Conservation (phyloP, 1,140 invertebrate genomes). For the Drosophila virilis region DNA sequence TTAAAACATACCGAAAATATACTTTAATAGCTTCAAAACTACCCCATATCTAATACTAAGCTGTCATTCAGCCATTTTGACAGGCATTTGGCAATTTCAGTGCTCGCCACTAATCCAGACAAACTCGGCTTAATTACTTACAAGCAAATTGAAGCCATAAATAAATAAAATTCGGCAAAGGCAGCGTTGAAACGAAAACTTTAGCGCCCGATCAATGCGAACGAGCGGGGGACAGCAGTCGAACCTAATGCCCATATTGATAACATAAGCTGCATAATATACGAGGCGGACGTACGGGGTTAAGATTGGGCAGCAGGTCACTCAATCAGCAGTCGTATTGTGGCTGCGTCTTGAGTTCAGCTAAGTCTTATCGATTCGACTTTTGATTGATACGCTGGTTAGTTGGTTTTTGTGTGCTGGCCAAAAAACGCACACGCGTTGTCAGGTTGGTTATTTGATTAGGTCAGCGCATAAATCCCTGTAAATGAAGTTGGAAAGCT, state of each 20-base stretch:
- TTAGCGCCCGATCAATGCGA: constrained; percentile 45
- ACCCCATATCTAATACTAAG: constrained; percentile 3
- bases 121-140: constrained; percentile 79
- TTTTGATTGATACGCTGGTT: constrained; percentile 76
- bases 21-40: neutral
- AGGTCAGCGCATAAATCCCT: constrained; percentile 62
- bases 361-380: constrained; percentile 77
- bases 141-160: constrained; percentile 80
- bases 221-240: neutral
- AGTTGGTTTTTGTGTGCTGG: constrained; percentile 42
- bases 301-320: constrained; percentile 1
- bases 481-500: constrained; percentile 77
- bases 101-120: constrained; percentile 71
- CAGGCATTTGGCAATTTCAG: constrained; percentile 55
- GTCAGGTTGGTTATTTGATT: constrained; percentile 50
- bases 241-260: constrained; percentile 72
- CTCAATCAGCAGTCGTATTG: constrained; percentile 35
- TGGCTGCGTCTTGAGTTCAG: constrained; percentile 33
- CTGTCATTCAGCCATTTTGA: constrained; percentile 52
- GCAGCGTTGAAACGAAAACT: constrained; percentile 59
- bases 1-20: neutral
- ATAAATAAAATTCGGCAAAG: constrained; percentile 70
- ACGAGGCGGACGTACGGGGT: constrained; percentile 27
- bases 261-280: constrained; percentile 78
- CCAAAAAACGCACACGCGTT: constrained; percentile 28